These are phyloP conservation scores for Pachyuromys duprasi DNA, from an alignment of 2,797 vertebrate species.

Conservation along the genomic window DNA sequence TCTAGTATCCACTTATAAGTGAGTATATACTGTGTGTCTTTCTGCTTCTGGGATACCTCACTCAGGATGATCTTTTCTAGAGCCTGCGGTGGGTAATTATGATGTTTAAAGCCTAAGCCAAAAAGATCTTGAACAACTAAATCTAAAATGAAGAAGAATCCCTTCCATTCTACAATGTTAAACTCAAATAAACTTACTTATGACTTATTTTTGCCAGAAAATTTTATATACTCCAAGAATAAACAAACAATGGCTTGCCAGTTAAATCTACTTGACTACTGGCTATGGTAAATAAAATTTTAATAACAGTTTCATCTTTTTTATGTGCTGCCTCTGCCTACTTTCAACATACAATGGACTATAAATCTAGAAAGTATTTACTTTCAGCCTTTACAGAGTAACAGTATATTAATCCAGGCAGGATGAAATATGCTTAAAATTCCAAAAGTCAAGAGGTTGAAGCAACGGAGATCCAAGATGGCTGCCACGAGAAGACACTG, in stretches of 20 bases:
- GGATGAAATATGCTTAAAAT: neutral
- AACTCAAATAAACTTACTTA: slow-evolving; percentile 24
- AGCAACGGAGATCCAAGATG: too few relatives aligned
- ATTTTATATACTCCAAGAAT: slow-evolving; percentile 43
- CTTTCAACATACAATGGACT: neutral
- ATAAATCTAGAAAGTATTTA: slow-evolving; percentile 38
- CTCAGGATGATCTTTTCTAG: too few relatives aligned
- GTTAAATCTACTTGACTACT: slow-evolving; percentile 25
- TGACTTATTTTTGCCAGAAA: slow-evolving; percentile 36
- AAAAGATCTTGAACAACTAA: slow-evolving; percentile 39
- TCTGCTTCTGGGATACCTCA: too few relatives aligned
- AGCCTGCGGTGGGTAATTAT: neutral
- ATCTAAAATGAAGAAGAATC: slow-evolving; percentile 52
- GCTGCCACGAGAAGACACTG: too few relatives aligned
- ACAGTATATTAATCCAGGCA: neutral
- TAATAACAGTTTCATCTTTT: slow-evolving; percentile 2
- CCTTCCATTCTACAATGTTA: slow-evolving; percentile 42
- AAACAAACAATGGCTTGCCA: neutral
- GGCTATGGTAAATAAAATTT: slow-evolving; percentile 35
- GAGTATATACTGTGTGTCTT: too few relatives aligned
- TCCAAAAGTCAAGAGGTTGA: neutral
- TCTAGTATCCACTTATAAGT: too few relatives aligned
- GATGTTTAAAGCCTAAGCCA: slow-evolving; percentile 12
- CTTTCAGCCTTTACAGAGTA: slow-evolving; percentile 23
- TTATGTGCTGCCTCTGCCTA: neutral